Evolutionary conservation across 2,888 invertebrate species (phyloP), one percentile per base, ranked within the genome.

Genomic region (Eupithecia centaureata): DNA sequence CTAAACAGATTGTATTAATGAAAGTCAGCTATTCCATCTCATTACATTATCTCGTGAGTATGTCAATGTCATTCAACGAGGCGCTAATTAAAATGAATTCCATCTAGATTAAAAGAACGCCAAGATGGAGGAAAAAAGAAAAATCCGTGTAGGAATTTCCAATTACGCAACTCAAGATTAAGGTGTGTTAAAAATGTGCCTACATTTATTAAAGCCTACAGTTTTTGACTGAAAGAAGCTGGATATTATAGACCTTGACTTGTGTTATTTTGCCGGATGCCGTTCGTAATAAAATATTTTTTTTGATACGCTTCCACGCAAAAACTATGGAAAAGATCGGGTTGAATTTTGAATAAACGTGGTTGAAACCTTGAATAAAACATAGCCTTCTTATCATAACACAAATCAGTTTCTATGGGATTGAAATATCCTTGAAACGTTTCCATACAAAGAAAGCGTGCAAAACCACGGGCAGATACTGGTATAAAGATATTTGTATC

Each of bases 131-230:
- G 65, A 68, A 72, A 72, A 73, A 75, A 63, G 57, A 65, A 71
- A 74, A 72, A 70, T 62, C 62, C 68, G 74, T 72, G 68, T 63
- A 72, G 69, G 76, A 77, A 76, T 73, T 77, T 76, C 63, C 76
- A 77, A 77, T 77, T 76, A 76, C 65, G 71, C 67, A 58, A 64
- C 69, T 73, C 62, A 15, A 63, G 60, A 63, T 30, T 62, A 59
- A 66, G 63, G 63, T 63, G 56, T 63, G 57, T 66, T 63, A 63
- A 56, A 63, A 61, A 66, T 63, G 70, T n/a, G 42, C 60, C 63
- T 66, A 66, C 51, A 58, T 65, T 63, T 61, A 66, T 66, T 30
- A 35, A 56, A 57, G 59, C 56, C 59, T 62, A 59, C 47, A 60
- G 56, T 42, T 61, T 42, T 51, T 57, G 22, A 13, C 22, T 47